These are phyloP conservation scores for Catocala sponsa DNA, from an alignment of 2,888 invertebrate genomes.

Conservation along the genomic window DNA sequence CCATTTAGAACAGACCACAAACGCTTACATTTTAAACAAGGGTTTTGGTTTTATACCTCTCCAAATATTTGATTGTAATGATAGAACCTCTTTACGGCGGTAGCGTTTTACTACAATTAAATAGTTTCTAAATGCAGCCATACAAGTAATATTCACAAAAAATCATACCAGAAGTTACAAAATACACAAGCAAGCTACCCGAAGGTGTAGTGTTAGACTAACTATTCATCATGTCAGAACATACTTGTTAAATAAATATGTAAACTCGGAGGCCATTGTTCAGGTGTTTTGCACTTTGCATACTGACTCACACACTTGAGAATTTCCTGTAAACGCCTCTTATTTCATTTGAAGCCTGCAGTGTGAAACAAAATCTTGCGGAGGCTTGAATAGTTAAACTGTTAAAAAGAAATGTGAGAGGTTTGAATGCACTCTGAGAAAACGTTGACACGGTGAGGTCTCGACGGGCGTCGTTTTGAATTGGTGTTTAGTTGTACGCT, in stretches of 20 bases:
- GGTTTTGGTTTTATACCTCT: too few species aligned
- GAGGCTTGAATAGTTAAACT: constrained; percentile 17
- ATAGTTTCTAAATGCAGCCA: too few species aligned
- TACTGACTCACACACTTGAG: constrained; percentile 57
- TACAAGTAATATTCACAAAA: too few species aligned
- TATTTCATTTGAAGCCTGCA: constrained; percentile 10
- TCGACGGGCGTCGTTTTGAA: not conserved
- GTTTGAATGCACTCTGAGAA: constrained; percentile 6
- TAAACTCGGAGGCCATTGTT: constrained; percentile 62
- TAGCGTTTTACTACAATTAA: too few species aligned
- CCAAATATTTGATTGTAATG: too few species aligned
- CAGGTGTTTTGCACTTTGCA: constrained; percentile 54
- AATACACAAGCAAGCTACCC: too few species aligned
- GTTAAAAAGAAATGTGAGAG: constrained; percentile 20
- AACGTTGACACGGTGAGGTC: not conserved
- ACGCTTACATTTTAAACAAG: too few species aligned
- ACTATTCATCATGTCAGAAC: constrained; percentile 30
- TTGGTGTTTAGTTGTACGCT: not conserved
- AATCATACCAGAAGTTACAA: too few species aligned
- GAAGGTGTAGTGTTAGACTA: not conserved
- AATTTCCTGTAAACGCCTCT: constrained; percentile 46
- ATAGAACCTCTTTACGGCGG: too few species aligned
- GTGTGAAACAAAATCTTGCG: constrained; percentile 25
- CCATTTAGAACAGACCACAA: too few species aligned
- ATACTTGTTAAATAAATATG: constrained; percentile 61